Conservation (phyloP, 2,888 invertebrate species). For the Idaea dimidiata region DNA sequence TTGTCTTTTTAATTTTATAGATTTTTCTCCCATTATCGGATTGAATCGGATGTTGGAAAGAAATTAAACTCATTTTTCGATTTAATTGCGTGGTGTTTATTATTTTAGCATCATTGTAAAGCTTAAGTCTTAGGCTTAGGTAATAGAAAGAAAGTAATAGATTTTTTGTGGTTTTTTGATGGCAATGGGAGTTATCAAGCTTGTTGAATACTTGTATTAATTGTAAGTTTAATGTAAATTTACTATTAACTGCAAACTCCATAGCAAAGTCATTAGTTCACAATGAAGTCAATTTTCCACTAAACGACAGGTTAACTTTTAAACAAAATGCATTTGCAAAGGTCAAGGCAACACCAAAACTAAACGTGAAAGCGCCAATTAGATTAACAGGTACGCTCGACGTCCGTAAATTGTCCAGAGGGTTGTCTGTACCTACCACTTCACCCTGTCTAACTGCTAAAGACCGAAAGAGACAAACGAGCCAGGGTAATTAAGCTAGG, state of each 20-base stretch:
- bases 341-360: slow-evolving; percentile 69
- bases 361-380: slow-evolving; percentile 72
- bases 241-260: not conserved
- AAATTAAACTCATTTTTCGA: too few species aligned
- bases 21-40: too few species aligned
- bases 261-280: not conserved
- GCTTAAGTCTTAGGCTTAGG: too few species aligned
- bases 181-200: not conserved
- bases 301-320: not conserved
- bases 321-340: slow-evolving; percentile 70
- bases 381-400: slow-evolving; percentile 66
- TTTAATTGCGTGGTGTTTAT: too few species aligned
- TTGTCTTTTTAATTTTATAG: not conserved
- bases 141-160: too few species aligned
- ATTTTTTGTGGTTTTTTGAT: not conserved
- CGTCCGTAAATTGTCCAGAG: slow-evolving; percentile 66
- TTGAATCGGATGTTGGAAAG: too few species aligned
- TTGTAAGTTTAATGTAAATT: not conserved
- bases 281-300: not conserved
- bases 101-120: too few species aligned
- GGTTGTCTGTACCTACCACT: slow-evolving; percentile 48
- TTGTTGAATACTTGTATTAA: not conserved
- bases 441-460: slow-evolving; percentile 36
- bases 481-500: slow-evolving; percentile 52
- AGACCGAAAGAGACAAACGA: slow-evolving; percentile 45